Evolutionary conservation across 1,140 invertebrate species (phyloP).

Genomic region (Pachyrhynchus sulphureomaculatus): DNA sequence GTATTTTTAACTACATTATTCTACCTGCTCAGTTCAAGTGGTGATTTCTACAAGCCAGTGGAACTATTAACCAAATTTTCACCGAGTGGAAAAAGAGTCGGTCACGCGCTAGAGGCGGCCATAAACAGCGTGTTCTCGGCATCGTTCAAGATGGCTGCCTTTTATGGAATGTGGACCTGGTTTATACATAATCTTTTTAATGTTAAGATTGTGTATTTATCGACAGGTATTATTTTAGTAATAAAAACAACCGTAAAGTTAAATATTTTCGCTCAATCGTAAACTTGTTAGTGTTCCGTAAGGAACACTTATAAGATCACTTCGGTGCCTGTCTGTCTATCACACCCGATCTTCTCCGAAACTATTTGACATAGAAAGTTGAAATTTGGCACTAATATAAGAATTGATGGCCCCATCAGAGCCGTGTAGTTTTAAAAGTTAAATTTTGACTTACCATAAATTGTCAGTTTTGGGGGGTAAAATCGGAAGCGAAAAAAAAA

Average conservation of each 20-base stretch:
- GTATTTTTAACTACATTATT: constrained; percentile 96
- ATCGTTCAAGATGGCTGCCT: constrained; percentile 94
- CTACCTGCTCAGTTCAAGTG: constrained; percentile 89
- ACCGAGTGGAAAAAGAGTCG: constrained; percentile 71
- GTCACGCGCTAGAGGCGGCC: constrained; percentile 72
- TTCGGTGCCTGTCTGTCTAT: too few species aligned
- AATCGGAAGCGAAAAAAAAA: too few species aligned
- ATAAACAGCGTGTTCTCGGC: constrained; percentile 86
- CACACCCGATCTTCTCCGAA: too few species aligned
- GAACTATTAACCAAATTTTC: constrained; percentile 78
- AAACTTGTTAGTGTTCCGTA: too few species aligned
- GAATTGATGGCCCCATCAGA: too few species aligned
- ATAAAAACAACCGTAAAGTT: neutral
- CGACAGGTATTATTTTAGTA: constrained; percentile 66
- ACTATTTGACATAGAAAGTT: too few species aligned
- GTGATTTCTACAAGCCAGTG: constrained; percentile 87
- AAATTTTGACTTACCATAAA: too few species aligned
- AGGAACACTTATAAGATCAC: too few species aligned
- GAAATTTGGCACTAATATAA: too few species aligned
- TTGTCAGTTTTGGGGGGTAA: too few species aligned
- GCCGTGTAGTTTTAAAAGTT: too few species aligned
- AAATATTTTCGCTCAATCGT: too few species aligned
- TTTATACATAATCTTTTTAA: constrained; percentile 94
- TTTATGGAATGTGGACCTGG: constrained; percentile 98
- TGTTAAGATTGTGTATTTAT: constrained; percentile 92